These are phyloP conservation scores for Dasyprocta punctata DNA, from an alignment of 2,113 vertebrate genomes.

Conservation along the genomic window DNA sequence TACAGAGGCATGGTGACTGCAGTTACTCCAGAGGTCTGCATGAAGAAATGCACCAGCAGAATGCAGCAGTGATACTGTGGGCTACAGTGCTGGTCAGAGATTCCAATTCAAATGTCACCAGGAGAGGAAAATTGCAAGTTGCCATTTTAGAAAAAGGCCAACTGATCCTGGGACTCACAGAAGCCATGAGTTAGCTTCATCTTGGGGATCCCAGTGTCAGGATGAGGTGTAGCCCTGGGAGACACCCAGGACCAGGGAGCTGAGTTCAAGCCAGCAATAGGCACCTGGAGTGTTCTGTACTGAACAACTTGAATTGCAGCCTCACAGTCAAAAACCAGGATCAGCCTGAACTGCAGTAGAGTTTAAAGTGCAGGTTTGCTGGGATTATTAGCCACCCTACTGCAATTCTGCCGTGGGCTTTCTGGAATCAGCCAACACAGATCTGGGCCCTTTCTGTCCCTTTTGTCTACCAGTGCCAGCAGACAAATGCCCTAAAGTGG, in stretches of 20 bases:
- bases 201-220: neutral
- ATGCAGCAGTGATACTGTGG: neutral
- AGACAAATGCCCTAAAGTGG: neutral
- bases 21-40: neutral
- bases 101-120: neutral
- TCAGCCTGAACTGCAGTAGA: neutral
- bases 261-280: neutral
- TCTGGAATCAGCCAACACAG: neutral
- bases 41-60: neutral
- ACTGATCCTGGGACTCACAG: neutral
- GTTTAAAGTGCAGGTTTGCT: neutral
- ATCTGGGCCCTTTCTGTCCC: neutral
- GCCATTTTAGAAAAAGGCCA: neutral
- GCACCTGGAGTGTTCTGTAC: neutral
- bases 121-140: neutral
- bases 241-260: neutral
- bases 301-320: neutral
- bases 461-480: neutral
- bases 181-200: neutral
- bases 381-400: neutral
- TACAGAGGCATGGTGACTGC: neutral
- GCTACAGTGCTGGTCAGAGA: neutral
- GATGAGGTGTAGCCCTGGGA: neutral
- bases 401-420: neutral
- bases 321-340: neutral